Base-by-base conservation (phyloP, 2,888 invertebrate genomes). In the Elaeidobius kamerunicus region DNA sequence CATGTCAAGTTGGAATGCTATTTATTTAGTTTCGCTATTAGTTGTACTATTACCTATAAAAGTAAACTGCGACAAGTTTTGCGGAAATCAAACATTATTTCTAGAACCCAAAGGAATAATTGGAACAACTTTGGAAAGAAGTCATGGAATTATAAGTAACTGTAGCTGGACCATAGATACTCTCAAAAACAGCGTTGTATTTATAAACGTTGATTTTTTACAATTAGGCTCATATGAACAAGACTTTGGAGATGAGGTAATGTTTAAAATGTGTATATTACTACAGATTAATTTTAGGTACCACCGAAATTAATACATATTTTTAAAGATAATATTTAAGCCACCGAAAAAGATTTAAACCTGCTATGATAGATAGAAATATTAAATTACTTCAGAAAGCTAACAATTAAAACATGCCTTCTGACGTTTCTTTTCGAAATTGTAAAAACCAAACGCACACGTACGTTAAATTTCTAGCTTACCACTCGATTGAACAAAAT, bases 91-190 rank as follows among this genome's bases (percentile, higher is more conserved):
- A 19, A 36, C 16, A 12, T 7, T 12, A 19, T 41, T 36, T 12
- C 12, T 15, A 7, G 36, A 41, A 28, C 50, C 50, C 12, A 45
- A 41, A 46, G 50, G 49, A 17, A 32, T 36, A n/a, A 50, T 54
- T 18, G 28, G 12, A 32, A 53, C 47, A 14, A 34, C 34, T 32
- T 20, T 23, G n/a, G 45, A 47, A 43, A 14, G n/a, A 2, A n/a
- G 9, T 9, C 7, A n/a, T 1, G 9, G 4, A n/a, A n/a, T n/a
- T 4, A 9, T 39, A 16, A 11, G 16, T n/a, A 56, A 52, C 15
- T 52, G 56, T 15, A 40, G 41, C 20, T 56, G 56, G 48, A 18
- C 34, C 11, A 52, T 56, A 15, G 30, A 14, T 15, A 42, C 43
- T 2, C 48, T 52, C 3, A 19, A 27, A n/a, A 6, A 20, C 6